Percentiles rank a stretch among this genome's conserved stretches.
These are phyloP conservation scores for Hypena proboscidalis DNA, from an alignment of 2,888 invertebrate genomes.

Conservation along the genomic window DNA sequence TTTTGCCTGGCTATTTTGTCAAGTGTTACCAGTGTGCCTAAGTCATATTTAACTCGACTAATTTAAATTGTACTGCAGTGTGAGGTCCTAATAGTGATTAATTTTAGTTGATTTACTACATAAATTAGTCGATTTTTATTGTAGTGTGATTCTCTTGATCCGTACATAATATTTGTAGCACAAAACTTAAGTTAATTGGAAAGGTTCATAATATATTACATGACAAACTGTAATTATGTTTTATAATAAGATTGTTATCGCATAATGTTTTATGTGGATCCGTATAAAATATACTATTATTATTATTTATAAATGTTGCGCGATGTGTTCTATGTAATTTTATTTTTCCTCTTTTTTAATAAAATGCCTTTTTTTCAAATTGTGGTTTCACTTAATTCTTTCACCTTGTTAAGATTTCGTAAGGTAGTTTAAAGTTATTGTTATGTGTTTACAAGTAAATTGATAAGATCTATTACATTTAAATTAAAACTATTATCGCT, in stretches of 20 bases:
- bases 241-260: conserved; percentile 68
- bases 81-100: conserved; percentile 34
- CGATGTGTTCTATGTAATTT: conserved; percentile 76
- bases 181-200: conserved; percentile 24
- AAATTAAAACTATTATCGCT: too few relatives aligned
- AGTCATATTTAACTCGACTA: conserved; percentile 23
- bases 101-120: conserved; percentile 15
- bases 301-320: conserved; percentile 79
- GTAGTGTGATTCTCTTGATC: conserved; percentile 12
- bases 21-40: conserved; percentile 39
- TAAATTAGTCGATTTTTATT: conserved; percentile 17
- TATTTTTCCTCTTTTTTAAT: conserved; percentile 64
- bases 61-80: conserved; percentile 25
- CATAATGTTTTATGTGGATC: conserved; percentile 70
- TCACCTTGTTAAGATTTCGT: not conserved
- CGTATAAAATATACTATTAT: conserved; percentile 54
- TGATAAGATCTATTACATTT: too few relatives aligned
- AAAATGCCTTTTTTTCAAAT: conserved; percentile 68
- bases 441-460: too few relatives aligned
- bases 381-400: conserved; percentile 30
- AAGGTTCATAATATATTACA: conserved; percentile 49
- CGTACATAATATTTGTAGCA: conserved; percentile 49
- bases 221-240: conserved; percentile 61
- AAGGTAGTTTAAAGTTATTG: too few relatives aligned
- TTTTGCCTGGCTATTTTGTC: conserved; percentile 22